Evolutionary conservation across 53 echinoderm and acorn worm genomes (phyloP).

Genomic region (Pentamera pediparva): DNA sequence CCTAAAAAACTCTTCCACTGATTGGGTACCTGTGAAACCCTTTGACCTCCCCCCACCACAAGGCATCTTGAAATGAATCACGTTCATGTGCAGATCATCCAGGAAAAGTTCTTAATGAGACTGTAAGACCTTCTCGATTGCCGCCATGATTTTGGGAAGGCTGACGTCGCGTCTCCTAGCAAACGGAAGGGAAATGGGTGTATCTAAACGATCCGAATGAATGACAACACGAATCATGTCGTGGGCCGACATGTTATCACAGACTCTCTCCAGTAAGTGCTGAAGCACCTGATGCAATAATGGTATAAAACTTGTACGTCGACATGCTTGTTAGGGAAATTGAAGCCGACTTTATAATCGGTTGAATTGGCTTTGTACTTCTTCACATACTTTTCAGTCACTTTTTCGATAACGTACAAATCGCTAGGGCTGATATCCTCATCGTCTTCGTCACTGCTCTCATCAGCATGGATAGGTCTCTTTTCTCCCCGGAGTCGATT

Average conservation of each 20-base stretch:
- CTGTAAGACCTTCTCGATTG: background rate
- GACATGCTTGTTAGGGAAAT: too few species aligned
- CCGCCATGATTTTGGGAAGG: background rate
- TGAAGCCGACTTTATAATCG: slow-evolving; percentile 18
- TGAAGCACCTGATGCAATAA: background rate
- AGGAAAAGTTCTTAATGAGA: slow-evolving; percentile 18
- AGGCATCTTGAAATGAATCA: slow-evolving; percentile 23
- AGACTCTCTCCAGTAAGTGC: background rate
- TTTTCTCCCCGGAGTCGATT: too few species aligned
- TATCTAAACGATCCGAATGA: slow-evolving; percentile 4
- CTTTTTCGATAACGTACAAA: slow-evolving; percentile 2
- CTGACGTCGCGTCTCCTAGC: background rate
- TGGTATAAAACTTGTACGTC: background rate
- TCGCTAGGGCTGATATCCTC: background rate
- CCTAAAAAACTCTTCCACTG: background rate
- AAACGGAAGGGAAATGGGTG: slow-evolving; percentile 3
- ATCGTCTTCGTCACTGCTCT: background rate
- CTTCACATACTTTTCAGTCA: slow-evolving; percentile 25
- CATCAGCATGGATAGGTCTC: background rate
- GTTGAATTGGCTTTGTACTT: slow-evolving; percentile 30
- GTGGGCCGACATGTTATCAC: background rate
- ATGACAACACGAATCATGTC: background rate
- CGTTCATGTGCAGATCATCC: background rate
- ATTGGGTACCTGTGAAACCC: background rate
- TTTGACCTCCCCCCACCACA: background rate